Base-by-base conservation (phyloP, 2,888 invertebrate species). In the Dyspetes luteomarginatus region DNA sequence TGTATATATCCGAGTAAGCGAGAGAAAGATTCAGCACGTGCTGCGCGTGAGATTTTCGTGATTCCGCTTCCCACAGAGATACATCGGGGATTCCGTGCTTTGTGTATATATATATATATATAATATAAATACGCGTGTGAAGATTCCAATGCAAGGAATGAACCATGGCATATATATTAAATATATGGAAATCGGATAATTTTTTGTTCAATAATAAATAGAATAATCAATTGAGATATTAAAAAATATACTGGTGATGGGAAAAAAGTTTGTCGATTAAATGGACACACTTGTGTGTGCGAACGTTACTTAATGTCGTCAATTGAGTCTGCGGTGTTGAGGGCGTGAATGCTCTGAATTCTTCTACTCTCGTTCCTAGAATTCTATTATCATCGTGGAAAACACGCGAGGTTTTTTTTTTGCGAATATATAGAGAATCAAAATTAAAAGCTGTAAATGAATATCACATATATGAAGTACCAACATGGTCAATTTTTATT, bases 271-370 rank as follows among this genome's bases (percentile, higher is more conserved):
- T 19, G 19, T 48, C 26, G 62, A 58, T 58, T 43, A 4, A 28
- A 55, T 7, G 17, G 5, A 9, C 15, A 24, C 9, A 67, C 58
- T 4, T 17, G 15, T 48, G 12, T 82, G 83, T 84, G 85, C 83
- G 85, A 82, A 84, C 84, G 83, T 81, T 82, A 83, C 85, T 85
- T 86, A 76, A 86, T 85, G 74, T 28, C 83, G 83, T 84, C 85
- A 88, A 89, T 88, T 88, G 86, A 86, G 84, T 84, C 83, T 85
- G 83, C 83, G 15, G 26, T 28, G 78, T 52, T 77, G 75, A 58
- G 83, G 84, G 87, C 86, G 85, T 88, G 82, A 83, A 84, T 86
- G 87, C 86, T 89, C 86, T 86, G 86, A 88, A 88, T 89, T 88
- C 86, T 88, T 88, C 85, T 85, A 84, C 83, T 83, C 83, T 67